phyloP scores from a whole-genome alignment of 92 coral and sea anemone genomes.

The Porites divaricata region DNA sequence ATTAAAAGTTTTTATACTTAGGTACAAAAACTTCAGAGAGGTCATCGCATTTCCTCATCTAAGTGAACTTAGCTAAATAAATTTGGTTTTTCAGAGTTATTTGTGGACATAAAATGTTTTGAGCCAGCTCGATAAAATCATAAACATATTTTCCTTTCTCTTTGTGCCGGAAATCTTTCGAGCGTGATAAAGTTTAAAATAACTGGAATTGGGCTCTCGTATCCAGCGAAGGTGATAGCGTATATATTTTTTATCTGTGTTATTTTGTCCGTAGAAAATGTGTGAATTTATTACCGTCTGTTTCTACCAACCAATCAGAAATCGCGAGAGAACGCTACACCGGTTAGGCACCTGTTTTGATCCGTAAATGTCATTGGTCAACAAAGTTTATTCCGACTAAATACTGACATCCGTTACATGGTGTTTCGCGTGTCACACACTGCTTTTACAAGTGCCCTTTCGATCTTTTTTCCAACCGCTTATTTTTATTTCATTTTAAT shows the following conservation, averaged over 20 bases:
- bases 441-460: conserved; percentile 5
- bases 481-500: too few relatives aligned
- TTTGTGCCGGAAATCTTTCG: background rate
- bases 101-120: background rate
- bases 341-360: conserved; percentile 71
- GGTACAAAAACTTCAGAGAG: background rate
- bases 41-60: background rate
- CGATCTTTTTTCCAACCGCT: background rate
- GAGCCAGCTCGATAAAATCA: background rate
- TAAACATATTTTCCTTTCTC: background rate
- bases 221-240: background rate
- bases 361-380: conserved; percentile 62
- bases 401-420: conserved; percentile 8
- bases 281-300: conserved; percentile 22
- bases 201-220: background rate
- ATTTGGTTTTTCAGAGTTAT: background rate
- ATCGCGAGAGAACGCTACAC: conserved; percentile 26
- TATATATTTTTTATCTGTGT: background rate
- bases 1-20: background rate
- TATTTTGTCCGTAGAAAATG: conserved; percentile 41
- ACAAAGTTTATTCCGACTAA: conserved; percentile 16
- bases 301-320: conserved; percentile 56
- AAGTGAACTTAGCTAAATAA: background rate
- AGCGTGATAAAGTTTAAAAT: background rate
- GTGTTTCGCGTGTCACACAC: conserved; percentile 27